These are phyloP conservation scores for Microctonus hyperodae DNA, from an alignment of 2,888 invertebrate species.

Conservation along the genomic window DNA sequence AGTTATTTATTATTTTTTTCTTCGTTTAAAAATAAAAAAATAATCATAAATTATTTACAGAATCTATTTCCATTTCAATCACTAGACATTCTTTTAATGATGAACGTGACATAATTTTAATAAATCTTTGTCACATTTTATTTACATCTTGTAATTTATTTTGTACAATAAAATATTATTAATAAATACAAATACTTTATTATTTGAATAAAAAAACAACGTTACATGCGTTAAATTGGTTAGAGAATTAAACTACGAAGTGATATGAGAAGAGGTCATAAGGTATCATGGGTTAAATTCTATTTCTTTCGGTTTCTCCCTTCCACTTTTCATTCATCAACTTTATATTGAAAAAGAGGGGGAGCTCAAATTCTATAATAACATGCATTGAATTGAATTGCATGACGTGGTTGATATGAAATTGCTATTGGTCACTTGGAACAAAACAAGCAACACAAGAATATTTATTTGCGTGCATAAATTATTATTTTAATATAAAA, in stretches of 20 bases:
- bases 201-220: no score
- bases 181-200: no score
- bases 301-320: constrained; percentile 23
- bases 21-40: no score
- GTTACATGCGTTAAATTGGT: no score
- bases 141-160: no score
- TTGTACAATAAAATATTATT: no score
- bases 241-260: constrained; percentile 2
- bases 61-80: constrained; percentile 18
- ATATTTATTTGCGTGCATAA: background rate
- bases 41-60: constrained; percentile 20
- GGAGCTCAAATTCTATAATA: constrained; percentile 7
- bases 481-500: constrained; percentile 3
- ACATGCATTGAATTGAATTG: background rate
- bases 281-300: constrained; percentile 41
- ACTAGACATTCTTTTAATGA: constrained; percentile 13
- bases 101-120: constrained; percentile 6
- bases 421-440: background rate
- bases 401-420: background rate
- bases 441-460: background rate
- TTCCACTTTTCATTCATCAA: constrained; percentile 26
- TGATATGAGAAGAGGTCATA: constrained; percentile 38
- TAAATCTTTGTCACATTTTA: no score
- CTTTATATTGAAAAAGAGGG: constrained; percentile 12
- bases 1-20: no score